Base-by-base conservation (phyloP, 2,888 invertebrate species). In the Drosophila conformis region DNA sequence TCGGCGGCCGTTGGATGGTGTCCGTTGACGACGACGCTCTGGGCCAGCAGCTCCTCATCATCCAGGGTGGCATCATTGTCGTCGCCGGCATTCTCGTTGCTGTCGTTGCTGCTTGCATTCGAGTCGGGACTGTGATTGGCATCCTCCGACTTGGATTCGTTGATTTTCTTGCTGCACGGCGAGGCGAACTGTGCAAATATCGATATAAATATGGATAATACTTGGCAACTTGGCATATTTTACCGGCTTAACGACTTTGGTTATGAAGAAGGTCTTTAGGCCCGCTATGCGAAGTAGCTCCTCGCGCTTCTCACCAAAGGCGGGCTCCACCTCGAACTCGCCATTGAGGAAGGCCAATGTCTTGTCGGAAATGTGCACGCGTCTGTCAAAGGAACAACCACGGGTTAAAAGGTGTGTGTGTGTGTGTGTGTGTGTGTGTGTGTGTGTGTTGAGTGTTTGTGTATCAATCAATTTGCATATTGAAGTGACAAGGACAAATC, bases 261-360 rank as follows among this genome's bases (percentile, higher is more conserved):
- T 96, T 84, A 99, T 98, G 93, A 98, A 98, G 94, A 96, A 98
- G 5, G 98, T 98, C 93, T 97, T 97, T 87, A 98, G 95, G 70
- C 98, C 97, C 7, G 98, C 97, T 91, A 96, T 96, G 57, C 97
- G 95, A 65, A 98, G 94, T 86, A 97, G 96, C 93, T 98, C 98
- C 92, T 99, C 98, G n/a, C 98, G 95, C 78, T 96, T 96, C 92
- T 98, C 98, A 0, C 98, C 98, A 91, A 95, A 96, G 0, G 97
- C 98, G 4, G 97, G 96, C 91, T 98, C 98, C 81, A 98, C 97
- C 94, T 98, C 98, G 92, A 99, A 99, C 93, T 98, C 98, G 42
- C 96, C 96, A 91, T 96, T 96, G 80, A 99, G 94, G 93, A 96
- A 98, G 86, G 96, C 95, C 89, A 97, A 94, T 2, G 99, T 99